Percentiles rank a stretch among this genome's conserved stretches.
Conservation (phyloP, 2,113 vertebrate species). For the Panurus biarmicus region DNA sequence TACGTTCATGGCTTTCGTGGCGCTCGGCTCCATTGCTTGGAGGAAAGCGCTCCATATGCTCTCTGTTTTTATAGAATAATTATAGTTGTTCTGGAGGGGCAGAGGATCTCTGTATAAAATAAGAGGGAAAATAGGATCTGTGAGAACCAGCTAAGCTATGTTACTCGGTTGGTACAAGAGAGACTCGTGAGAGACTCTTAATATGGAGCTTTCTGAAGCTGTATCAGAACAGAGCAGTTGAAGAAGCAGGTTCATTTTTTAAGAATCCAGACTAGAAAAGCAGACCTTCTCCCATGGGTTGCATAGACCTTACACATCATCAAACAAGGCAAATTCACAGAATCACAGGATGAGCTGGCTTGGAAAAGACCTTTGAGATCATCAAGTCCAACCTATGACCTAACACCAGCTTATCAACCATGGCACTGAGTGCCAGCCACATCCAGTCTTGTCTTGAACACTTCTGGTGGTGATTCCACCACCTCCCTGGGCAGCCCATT, state of each 20-base stretch:
- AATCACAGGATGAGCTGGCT: neutral
- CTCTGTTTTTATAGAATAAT: slow-evolving; percentile 51
- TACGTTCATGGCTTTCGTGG: slow-evolving; percentile 36
- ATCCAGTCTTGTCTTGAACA: neutral
- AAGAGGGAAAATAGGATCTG: neutral
- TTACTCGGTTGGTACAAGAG: neutral
- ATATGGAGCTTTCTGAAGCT: neutral
- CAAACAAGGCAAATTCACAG: neutral
- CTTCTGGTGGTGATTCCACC: too few species aligned
- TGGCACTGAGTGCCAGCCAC: neutral
- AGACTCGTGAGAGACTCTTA: neutral
- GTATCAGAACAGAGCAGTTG: neutral
- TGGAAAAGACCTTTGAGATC: neutral
- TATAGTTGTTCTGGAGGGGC: slow-evolving; percentile 21
- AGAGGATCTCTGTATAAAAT: neutral
- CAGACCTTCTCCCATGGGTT: neutral
- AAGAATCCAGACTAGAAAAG: neutral
- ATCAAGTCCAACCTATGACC: neutral
- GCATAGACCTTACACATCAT: neutral
- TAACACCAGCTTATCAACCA: neutral
- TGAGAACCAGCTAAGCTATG: neutral
- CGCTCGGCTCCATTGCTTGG: neutral
- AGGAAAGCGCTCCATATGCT: slow-evolving; percentile 53
- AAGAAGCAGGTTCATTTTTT: neutral
- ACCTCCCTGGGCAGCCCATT: neutral